phyloP scores from a whole-genome alignment of 2,113 vertebrate species.

The Anoplopoma fimbria region DNA sequence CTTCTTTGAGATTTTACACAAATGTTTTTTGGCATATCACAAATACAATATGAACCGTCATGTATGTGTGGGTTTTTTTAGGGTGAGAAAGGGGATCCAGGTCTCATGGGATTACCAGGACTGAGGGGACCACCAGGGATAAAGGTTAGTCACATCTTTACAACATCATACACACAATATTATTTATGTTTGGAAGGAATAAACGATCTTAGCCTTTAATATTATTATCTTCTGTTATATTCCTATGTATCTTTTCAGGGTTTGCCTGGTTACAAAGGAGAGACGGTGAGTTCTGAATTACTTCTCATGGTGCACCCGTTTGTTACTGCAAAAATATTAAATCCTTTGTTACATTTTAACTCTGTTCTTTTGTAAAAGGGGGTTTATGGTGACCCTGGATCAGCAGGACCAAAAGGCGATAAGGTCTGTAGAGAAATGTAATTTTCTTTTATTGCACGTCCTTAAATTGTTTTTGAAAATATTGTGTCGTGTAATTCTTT shows the following conservation, averaged over 20 bases:
- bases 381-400: conserved; percentile 57
- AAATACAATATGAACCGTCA: neutral
- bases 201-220: neutral
- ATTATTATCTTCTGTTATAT: neutral
- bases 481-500: neutral
- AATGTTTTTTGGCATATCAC: neutral
- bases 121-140: conserved; percentile 92
- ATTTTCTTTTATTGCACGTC: neutral
- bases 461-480: neutral
- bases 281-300: conserved; percentile 57
- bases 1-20: neutral
- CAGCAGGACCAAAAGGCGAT: conserved; percentile 72
- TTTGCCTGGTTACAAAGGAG: conserved; percentile 76
- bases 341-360: neutral
- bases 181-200: neutral
- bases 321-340: neutral
- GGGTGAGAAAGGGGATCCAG: conserved; percentile 96
- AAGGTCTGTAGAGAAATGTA: conserved; percentile 62
- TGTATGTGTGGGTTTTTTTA: conserved; percentile 48
- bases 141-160: conserved; percentile 83
- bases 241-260: conserved; percentile 57
- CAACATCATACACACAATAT: neutral
- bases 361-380: conserved; percentile 56
- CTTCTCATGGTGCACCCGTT: neutral
- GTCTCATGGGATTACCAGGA: conserved; percentile 92